Percentiles rank a stretch among this genome's conserved stretches.
phyloP scores from a whole-genome alignment of 37 sponge, comb jelly and placozoan species.

The Spongia lamella region DNA sequence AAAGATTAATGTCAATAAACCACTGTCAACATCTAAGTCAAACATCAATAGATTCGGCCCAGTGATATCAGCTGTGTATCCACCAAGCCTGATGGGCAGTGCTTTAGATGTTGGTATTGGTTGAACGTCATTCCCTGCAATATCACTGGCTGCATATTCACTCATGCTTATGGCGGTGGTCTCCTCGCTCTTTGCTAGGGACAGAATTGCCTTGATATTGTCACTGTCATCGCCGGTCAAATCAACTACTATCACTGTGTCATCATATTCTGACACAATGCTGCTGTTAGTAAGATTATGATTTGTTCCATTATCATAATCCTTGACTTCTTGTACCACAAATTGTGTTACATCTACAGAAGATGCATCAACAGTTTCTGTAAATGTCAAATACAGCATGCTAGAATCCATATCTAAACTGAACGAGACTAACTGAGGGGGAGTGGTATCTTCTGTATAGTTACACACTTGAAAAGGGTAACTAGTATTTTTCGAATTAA shows the following conservation, averaged over 20 bases:
- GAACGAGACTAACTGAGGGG: conserved; percentile 54
- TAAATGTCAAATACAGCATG: conserved; percentile 74
- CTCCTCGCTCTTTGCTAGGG: conserved; percentile 37
- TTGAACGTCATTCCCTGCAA: conserved; percentile 47
- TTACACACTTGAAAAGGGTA: conserved; percentile 29
- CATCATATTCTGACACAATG: conserved; percentile 25
- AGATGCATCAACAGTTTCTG: conserved; percentile 75
- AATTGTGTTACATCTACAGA: conserved; percentile 52
- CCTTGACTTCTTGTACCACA: conserved; percentile 26
- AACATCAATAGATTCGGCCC: conserved; percentile 58
- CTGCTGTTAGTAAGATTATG: conserved; percentile 66
- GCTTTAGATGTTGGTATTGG: conserved; percentile 40
- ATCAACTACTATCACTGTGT: conserved; percentile 40
- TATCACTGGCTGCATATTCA: conserved; percentile 49
- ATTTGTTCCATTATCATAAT: conserved; percentile 2
- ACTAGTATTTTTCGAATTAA: conserved; percentile 28
- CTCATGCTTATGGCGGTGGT: conserved; percentile 69
- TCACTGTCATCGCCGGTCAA: conserved; percentile 70
- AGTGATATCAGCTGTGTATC: conserved; percentile 57
- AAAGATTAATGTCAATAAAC: conserved; percentile 70
- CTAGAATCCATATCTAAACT: conserved; percentile 64
- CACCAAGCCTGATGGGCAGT: not conserved
- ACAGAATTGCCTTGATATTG: conserved; percentile 58
- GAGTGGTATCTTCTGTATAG: conserved; percentile 55
- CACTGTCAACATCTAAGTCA: conserved; percentile 73